phyloP scores from a whole-genome alignment of 2,797 vertebrate genomes.

The Neosilurus mollespiculum region DNA sequence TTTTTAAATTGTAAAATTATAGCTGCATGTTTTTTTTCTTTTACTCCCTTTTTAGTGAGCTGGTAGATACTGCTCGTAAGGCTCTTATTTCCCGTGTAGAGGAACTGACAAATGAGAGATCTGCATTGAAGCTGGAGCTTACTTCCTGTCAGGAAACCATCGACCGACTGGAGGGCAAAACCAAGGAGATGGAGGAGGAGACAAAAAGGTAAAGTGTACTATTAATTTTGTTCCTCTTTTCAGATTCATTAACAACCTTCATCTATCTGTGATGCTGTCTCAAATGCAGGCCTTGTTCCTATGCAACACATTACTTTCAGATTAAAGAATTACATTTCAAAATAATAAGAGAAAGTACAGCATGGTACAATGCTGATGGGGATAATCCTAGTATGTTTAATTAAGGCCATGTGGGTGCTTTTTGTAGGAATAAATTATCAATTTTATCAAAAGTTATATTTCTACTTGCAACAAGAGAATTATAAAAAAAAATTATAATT shows the following conservation, averaged over 20 bases:
- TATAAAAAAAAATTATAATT: no score
- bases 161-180: constrained; percentile 66
- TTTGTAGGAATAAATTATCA: no score
- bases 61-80: constrained; percentile 74
- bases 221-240: neutral
- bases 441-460: no score
- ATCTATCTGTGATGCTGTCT: neutral
- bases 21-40: neutral
- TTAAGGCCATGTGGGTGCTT: no score
- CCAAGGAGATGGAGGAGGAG: constrained; percentile 78
- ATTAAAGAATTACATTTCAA: neutral
- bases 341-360: neutral
- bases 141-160: constrained; percentile 68
- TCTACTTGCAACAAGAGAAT: neutral
- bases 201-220: constrained; percentile 66
- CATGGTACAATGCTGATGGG: neutral
- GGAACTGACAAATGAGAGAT: constrained; percentile 77
- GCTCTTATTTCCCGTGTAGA: constrained; percentile 75
- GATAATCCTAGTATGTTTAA: neutral
- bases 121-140: constrained; percentile 69
- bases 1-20: neutral
- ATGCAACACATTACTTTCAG: neutral
- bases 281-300: neutral
- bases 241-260: neutral
- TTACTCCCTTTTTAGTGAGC: constrained; percentile 62